phyloP scores from a whole-genome alignment of 2,113 vertebrate genomes.

The Hydrolagus affinis region DNA sequence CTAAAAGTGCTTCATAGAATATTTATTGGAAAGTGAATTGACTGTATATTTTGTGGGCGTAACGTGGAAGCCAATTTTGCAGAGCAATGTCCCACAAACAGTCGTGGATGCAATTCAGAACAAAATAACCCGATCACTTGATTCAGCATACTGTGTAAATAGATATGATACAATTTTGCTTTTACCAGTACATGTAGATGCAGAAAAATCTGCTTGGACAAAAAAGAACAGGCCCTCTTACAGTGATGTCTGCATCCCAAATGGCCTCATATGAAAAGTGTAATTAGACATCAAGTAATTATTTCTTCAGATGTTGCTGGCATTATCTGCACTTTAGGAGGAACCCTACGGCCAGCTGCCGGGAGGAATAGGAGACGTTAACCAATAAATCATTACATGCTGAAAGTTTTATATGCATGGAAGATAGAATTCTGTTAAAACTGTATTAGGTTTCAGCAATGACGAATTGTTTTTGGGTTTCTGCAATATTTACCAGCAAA shows the following conservation, averaged over 20 bases:
- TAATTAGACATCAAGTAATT: background rate
- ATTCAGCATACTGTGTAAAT: background rate
- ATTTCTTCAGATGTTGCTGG: background rate
- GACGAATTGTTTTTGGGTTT: background rate
- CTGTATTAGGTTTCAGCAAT: slow-evolving; percentile 15
- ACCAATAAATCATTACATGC: slow-evolving; percentile 13
- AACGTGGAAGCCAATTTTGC: too few relatives aligned
- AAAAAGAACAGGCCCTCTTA: background rate
- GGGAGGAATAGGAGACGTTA: slow-evolving; percentile 11
- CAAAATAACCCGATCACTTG: background rate
- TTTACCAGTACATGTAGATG: background rate
- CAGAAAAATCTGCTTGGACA: background rate
- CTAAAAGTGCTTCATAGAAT: too few relatives aligned
- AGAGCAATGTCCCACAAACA: too few relatives aligned
- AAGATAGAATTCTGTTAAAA: background rate
- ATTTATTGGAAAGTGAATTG: too few relatives aligned
- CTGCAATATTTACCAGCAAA: too few relatives aligned
- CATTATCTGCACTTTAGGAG: background rate
- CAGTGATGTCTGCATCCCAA: background rate
- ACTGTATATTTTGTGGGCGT: too few relatives aligned
- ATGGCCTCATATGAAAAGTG: background rate
- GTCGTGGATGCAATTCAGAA: too few relatives aligned
- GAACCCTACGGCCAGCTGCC: background rate
- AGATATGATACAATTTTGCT: background rate
- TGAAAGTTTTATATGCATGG: background rate